Base-by-base conservation (phyloP, 2,113 vertebrate genomes). In the Cisticola juncidis region DNA sequence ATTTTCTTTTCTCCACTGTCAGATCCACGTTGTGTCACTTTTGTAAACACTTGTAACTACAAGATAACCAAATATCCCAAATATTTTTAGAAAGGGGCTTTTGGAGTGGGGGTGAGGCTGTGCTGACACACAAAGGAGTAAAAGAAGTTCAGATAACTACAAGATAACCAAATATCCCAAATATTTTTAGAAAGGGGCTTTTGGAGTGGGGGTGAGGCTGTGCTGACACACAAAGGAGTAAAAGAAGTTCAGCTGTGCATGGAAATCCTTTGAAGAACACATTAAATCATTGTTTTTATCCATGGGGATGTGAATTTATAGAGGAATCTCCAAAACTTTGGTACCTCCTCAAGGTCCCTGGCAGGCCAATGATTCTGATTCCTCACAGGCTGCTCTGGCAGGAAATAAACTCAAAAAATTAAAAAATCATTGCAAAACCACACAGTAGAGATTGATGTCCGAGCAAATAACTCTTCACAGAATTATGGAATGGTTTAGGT, bases 381-480 rank as follows among this genome's bases (percentile, higher is more conserved):
- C 25, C 56, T 58, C 47, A 20, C 56, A 31, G 50, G 60, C 51
- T 73, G 69, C 11, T 4, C 17, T 33, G 33, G 33, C 6, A 26
- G 25, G 17, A 44, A 56, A 65, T 40, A 38, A 83, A 66, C 53
- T 35, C 20, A 11, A 22, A 50, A 50, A 78, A 26, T 9, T 1
- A 51, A 26, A 33, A 73, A 72, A 72, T 9, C 19, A 6, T 16
- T 26, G n/a, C 22, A 17, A 47, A 42, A 36, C 10, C 28, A 16
- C 1, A 0, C 1, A 7, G 36, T 26, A n/a, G 19, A 9, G 36
- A 73, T 12, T 1, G 5, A 21, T 47, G 14, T 17, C 40, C 45
- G 15, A 72, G 25, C 13, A 58, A 83, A 24, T 42, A 38, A 28
- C 60, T 42, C 36, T 47, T 14, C 47, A 26, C 13, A 31, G 53